phyloP scores from a whole-genome alignment of 2,113 vertebrate species.

The Tenrec ecaudatus region DNA sequence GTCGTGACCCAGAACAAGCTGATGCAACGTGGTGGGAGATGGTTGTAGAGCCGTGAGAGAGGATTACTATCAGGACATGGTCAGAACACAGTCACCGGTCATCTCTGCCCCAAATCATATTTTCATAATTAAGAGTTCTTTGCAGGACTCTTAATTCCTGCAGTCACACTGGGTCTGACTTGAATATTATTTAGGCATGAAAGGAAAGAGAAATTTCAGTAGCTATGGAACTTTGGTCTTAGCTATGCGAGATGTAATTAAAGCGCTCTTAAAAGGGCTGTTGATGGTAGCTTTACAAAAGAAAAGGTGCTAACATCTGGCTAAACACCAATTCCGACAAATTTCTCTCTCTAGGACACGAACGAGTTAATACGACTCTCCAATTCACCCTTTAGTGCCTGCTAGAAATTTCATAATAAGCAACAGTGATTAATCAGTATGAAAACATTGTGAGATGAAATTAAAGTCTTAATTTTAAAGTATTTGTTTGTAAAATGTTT shows the following conservation, averaged over 20 bases:
- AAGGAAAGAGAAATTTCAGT: not conserved
- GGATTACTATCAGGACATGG: not conserved
- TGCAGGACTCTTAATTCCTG: not conserved
- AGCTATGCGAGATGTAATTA: not conserved
- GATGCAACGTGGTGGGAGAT: not conserved
- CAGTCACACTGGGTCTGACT: not conserved
- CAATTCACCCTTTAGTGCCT: not conserved
- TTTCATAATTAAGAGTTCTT: not conserved
- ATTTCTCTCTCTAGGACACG: not conserved
- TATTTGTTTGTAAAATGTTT: slow-evolving; percentile 42
- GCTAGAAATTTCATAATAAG: not conserved
- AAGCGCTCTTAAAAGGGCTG: not conserved
- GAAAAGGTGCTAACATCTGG: not conserved
- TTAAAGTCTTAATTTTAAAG: not conserved
- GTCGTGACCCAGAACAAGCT: not conserved
- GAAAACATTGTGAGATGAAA: not conserved
- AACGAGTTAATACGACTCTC: not conserved
- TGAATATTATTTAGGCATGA: slow-evolving; percentile 1
- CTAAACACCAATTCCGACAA: not conserved
- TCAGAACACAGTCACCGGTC: not conserved
- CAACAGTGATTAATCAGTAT: not conserved
- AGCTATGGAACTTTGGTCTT: not conserved
- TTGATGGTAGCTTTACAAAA: not conserved
- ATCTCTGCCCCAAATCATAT: not conserved
- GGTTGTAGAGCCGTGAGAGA: not conserved